Evolutionary conservation across 2,888 invertebrate species (phyloP), one percentile per base, ranked within the genome.

Genomic region (Ethmia dodecea): DNA sequence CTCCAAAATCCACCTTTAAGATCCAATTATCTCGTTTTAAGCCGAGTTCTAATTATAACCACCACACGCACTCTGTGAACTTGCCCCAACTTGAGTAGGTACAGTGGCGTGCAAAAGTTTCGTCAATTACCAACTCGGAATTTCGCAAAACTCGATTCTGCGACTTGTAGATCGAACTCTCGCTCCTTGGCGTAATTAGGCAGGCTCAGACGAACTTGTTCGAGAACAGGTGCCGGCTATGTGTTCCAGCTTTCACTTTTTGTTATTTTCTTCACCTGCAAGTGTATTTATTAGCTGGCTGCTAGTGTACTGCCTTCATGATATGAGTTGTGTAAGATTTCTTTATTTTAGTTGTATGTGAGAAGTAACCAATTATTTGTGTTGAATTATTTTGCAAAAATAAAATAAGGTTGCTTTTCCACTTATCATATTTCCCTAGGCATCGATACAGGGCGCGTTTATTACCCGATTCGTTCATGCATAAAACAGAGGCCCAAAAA

Each of bases 401-500:
- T 22, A 1, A 22, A 3, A 8, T 22, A 22, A 13, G 13, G 5
- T 18, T 18, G 8, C 5, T 5, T 18, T 18, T 11, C n/a, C 32
- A 26, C 18, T 13, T 26, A 33, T 10, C 13, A 27, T 15, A 33
- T 26, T 27, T 26, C 22, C 33, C 13, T 3, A 18, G 16, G 13
- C 6, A 31, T 37, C 34, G 40, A 37, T 37, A 37, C 30, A 30
- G 16, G 33, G 27, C 13, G 5, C 35, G 32, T 32, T 40, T 40
- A 40, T 66, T 60, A 64, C 60, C 16, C 26, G 35, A 52, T 47
- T 57, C 56, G 55, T 70, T 71, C 71, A 75, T 78, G 77, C 76
- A 78, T 79, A 73, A 79, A 73, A 78, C 75, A 75, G 54, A 61
- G 29, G 63, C 44, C 58, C 63, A 55, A 68, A 67, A 77, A 73